Conservation (phyloP, 2,888 invertebrate genomes). For the Aphodius sticticus region DNA sequence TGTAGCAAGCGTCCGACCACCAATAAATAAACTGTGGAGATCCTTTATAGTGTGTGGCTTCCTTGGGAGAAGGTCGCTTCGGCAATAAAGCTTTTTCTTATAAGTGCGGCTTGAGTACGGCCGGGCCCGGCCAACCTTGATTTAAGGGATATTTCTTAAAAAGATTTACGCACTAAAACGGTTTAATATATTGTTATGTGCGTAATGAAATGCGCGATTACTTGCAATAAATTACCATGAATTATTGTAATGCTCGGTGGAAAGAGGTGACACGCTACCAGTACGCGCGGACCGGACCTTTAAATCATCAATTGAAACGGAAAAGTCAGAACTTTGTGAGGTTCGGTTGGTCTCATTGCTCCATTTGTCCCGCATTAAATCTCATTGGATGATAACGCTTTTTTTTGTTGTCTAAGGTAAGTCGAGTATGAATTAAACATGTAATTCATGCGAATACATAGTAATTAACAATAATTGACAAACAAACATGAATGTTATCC, state of each 20-base stretch:
- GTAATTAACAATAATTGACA: no score
- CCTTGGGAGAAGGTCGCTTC: constrained; percentile 18
- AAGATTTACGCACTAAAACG: constrained; percentile 25
- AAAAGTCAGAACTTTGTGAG: not conserved
- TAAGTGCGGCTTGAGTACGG: constrained; percentile 11
- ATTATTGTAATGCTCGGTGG: constrained; percentile 10
- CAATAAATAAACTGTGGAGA: not conserved
- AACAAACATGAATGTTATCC: no score
- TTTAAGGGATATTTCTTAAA: constrained; percentile 26
- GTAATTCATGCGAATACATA: no score
- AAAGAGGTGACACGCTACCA: not conserved
- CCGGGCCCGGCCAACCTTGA: constrained; percentile 16
- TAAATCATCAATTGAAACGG: constrained; percentile 4
- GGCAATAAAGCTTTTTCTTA: constrained; percentile 22
- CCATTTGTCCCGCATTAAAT: not conserved
- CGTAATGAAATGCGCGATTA: constrained; percentile 27
- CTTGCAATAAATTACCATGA: constrained; percentile 20
- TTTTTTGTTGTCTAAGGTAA: no score
- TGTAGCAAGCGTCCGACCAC: not conserved
- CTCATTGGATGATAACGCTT: no score
- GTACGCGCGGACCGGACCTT: not conserved
- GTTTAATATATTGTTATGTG: constrained; percentile 24
- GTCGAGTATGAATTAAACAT: no score
- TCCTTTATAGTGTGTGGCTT: constrained; percentile 10
- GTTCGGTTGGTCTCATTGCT: not conserved